phyloP scores from a whole-genome alignment of 1,140 invertebrate species.

The Drosophila jambulina region DNA sequence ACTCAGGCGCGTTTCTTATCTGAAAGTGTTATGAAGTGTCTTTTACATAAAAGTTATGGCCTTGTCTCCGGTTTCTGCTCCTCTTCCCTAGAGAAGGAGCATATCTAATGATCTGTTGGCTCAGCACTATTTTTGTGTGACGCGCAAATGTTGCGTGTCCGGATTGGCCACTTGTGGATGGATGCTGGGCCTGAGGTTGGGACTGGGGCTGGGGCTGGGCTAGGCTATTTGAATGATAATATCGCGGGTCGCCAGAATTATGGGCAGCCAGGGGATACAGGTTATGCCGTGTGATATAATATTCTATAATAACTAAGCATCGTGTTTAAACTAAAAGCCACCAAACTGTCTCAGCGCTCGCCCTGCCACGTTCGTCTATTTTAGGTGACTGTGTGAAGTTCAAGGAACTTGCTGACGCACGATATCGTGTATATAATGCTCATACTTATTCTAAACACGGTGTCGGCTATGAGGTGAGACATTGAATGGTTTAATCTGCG shows the following conservation, averaged over 20 bases:
- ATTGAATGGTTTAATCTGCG: constrained; percentile 10
- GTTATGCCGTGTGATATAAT: constrained; percentile 51
- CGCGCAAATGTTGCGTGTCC: constrained; percentile 46
- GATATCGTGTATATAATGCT: constrained; percentile 3
- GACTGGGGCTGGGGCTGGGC: neutral
- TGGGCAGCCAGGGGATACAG: constrained; percentile 33
- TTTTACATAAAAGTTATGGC: constrained; percentile 67
- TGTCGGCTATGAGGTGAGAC: constrained; percentile 29
- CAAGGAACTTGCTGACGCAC: constrained; percentile 69
- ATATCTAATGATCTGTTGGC: constrained; percentile 44
- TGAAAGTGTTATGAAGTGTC: constrained; percentile 56
- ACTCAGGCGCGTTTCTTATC: constrained; percentile 39
- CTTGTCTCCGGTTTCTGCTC: constrained; percentile 27
- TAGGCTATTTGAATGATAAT: constrained; percentile 69
- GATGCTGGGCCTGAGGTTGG: constrained; percentile 1
- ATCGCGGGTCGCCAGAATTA: constrained; percentile 49
- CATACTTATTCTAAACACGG: constrained; percentile 28
- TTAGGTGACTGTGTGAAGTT: constrained; percentile 59
- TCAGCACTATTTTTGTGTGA: constrained; percentile 64
- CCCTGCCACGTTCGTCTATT: constrained; percentile 48
- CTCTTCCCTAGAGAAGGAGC: constrained; percentile 11
- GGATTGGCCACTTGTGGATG: constrained; percentile 43
- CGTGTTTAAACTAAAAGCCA: constrained; percentile 30
- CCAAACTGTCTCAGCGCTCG: constrained; percentile 37
- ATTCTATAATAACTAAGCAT: constrained; percentile 50